Evolutionary conservation across 2,888 invertebrate species (phyloP), one percentile per base, ranked within the genome.

Genomic region (Orthonychiurus folsomi): DNA sequence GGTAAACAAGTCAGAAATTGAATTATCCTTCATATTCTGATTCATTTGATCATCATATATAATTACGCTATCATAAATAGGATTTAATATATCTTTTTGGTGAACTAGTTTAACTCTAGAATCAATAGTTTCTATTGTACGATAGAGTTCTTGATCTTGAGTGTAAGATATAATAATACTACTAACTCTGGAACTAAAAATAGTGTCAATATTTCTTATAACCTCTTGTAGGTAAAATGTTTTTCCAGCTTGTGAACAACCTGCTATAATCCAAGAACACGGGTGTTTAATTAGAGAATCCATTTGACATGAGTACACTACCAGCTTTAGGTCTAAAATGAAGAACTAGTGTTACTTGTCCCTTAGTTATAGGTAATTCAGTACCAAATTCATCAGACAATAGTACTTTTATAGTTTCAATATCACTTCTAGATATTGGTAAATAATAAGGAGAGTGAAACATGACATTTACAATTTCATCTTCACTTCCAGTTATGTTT

Each of bases 1-100:
- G 9, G 60, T 62, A 27, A 62, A 61, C 1, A 66, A n/a, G 12
- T 66, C 63, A 20, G 61, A 62, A 1, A 66, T 37, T 5, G 54
- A 25, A 47, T 37, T 25, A 25, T 25, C 27, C 20, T 60, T 56
- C 15, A 54, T 24, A 21, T 26, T 28, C 3, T 59, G 56, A 1
- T n/a, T 47, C 62, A 66, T 66, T 27, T 61, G 53, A 58, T 66
- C 63, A 56, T 66, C 66, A 1, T 62, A 52, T 18, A 64, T 37
- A n/a, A n/a, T n/a, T 1, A 62, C 28, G 20, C 61, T 12, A 37
- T 5, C 5, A 37, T 37, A 9, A 15, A 15, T 37, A 9, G 37
- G 37, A 15, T 37, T 37, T 37, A 37, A 37, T 37, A 37, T 37
- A 9, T 37, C 37, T 37, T 9, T 15, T 9, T 15, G 5, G 9